Evolutionary conservation across 2,113 vertebrate species (phyloP).

Genomic region (Mirounga angustirostris): DNA sequence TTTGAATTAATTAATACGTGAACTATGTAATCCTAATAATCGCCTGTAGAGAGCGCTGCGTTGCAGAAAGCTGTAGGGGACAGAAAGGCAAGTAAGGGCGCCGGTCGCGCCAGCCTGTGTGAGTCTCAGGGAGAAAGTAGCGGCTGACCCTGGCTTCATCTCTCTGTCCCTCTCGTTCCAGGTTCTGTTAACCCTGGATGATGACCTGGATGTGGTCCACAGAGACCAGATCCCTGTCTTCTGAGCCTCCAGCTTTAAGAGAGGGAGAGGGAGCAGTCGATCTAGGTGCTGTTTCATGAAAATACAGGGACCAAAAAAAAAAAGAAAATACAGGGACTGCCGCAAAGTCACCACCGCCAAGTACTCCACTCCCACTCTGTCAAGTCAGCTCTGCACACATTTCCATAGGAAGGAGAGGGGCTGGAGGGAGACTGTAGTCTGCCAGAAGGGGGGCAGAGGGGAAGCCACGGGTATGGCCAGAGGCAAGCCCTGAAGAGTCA

Average conservation of each 20-base stretch:
- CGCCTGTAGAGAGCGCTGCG: not conserved
- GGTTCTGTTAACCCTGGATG: conserved; percentile 91
- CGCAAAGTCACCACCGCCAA: conserved; percentile 35
- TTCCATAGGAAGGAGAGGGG: conserved; percentile 9
- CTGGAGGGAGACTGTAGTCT: not conserved
- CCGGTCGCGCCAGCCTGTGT: fast-evolving
- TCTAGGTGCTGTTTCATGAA: conserved; percentile 44
- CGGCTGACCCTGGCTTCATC: not conserved
- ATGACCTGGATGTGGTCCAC: conserved; percentile 89
- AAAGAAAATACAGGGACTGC: not conserved
- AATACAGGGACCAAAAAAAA: not conserved
- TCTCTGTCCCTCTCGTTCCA: conserved; percentile 65
- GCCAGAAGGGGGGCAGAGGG: not conserved
- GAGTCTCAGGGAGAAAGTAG: not conserved
- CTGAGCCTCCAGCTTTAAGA: conserved; percentile 73
- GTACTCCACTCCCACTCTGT: not conserved
- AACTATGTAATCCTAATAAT: not conserved
- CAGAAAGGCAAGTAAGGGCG: not conserved
- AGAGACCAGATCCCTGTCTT: conserved; percentile 92
- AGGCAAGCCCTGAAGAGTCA: not conserved
- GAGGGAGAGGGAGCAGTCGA: fast-evolving
- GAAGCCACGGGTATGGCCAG: not conserved
- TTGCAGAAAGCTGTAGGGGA: not conserved
- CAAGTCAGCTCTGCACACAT: not conserved
- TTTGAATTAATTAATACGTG: not conserved